Evolutionary conservation across 2,113 vertebrate genomes (phyloP), one percentile per base, ranked within the genome.

Genomic region (Cyphomyrus plagiostoma): DNA sequence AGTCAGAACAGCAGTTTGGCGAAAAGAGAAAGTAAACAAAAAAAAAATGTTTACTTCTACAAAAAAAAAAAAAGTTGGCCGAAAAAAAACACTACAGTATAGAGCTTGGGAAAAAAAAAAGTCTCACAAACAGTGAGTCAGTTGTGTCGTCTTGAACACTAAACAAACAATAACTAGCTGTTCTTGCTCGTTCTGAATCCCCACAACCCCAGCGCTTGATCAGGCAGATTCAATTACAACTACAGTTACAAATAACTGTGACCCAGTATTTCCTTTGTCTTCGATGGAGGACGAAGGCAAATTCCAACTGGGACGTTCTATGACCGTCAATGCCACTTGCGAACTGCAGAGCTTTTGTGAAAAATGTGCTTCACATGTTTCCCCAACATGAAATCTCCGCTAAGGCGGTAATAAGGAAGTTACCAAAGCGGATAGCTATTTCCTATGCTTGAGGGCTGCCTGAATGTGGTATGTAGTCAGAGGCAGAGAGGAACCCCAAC

Each of bases 371-470:
- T 87, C 49, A 10, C 26, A 48, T 87, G 50, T 87, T 52, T 87
- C 30, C 26, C 49, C 45, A 46, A 84, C 45, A n/a, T 48, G 82
- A n/a, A 42, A 84, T 84, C 82, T 48, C 39, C 48, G 45, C 21
- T 21, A 84, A 45, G 39, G 39, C 82, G 13, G 82, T n/a, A 80
- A 48, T 48, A 84, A 84, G 82, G 82, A 84, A 84, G 82, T 84
- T 84, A 84, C 45, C 49, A 42, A 87, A 87, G n/a, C 26, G 30
- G 26, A 87, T 15, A 87, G 85, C 48, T 87, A 87, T 53, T 53
- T 87, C 85, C 50, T 87, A 87, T 9, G 48, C 50, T 52, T 87
- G 50, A 87, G 85, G 26, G 49, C 85, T 39, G 26, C n/a, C 30
- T 35, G n/a, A 52, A 19, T 42, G 49, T 48, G 26, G 26, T 53